These are phyloP conservation scores for Heliconius congener DNA, from an alignment of 1,140 invertebrate genomes.

Conservation along the genomic window DNA sequence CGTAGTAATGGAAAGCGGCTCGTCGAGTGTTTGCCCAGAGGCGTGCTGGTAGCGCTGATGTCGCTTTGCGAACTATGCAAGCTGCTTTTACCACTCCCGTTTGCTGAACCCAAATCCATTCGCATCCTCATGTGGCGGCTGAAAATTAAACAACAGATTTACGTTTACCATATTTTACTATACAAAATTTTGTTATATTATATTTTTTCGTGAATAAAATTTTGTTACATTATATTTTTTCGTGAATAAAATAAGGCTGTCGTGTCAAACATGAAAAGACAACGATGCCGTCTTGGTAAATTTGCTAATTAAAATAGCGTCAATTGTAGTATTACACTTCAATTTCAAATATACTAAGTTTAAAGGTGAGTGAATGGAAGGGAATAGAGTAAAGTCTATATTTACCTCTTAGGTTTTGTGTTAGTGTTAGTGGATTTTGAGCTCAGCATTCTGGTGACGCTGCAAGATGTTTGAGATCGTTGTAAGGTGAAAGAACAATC, in stretches of 20 bases:
- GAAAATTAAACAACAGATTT: slow-evolving; percentile 10
- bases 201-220: not conserved
- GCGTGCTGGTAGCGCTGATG: slow-evolving; percentile 73
- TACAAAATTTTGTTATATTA: not conserved
- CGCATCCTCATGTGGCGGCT: slow-evolving; percentile 79
- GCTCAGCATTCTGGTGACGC: slow-evolving; percentile 72
- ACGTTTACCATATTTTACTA: not conserved
- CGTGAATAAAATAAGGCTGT: not conserved
- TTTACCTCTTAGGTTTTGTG: slow-evolving; percentile 77
- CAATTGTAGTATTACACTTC: no score
- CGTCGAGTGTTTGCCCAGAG: slow-evolving; percentile 64
- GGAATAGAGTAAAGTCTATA: not conserved
- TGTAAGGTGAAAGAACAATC: slow-evolving; percentile 78
- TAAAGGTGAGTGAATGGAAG: no score
- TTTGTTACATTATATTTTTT: no score
- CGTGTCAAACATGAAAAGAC: not conserved
- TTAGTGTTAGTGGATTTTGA: slow-evolving; percentile 72
- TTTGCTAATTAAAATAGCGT: no score
- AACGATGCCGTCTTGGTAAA: not conserved
- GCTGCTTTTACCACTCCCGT: slow-evolving; percentile 77
- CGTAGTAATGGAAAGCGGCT: slow-evolving; percentile 66
- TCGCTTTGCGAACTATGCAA: slow-evolving; percentile 80
- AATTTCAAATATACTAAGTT: no score
- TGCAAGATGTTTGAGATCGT: slow-evolving; percentile 75
- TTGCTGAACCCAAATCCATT: slow-evolving; percentile 73